Conservation (phyloP, 2,888 invertebrate genomes). For the Eudasyphora cyanicolor region DNA sequence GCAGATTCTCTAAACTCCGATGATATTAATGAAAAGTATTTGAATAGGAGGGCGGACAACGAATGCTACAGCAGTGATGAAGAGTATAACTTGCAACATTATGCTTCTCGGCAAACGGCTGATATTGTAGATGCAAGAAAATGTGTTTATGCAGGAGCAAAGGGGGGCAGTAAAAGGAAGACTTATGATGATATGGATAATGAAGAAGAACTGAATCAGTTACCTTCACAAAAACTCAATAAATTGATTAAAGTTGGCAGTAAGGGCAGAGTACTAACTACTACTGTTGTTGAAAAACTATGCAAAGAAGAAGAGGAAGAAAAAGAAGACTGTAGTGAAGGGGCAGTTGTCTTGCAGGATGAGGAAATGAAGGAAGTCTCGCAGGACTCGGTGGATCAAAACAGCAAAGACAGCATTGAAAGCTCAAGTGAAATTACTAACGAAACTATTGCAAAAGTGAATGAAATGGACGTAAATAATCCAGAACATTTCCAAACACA, state of each 20-base stretch:
- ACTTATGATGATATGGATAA: slow-evolving; percentile 1
- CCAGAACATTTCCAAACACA: neutral
- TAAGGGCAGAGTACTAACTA: slow-evolving; percentile 34
- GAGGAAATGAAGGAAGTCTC: neutral
- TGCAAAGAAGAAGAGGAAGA: neutral
- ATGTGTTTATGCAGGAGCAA: slow-evolving; percentile 24
- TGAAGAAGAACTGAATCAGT: slow-evolving; percentile 32
- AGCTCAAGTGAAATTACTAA: neutral
- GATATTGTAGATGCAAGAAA: slow-evolving; percentile 62
- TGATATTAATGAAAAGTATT: slow-evolving; percentile 67
- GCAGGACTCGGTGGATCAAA: neutral
- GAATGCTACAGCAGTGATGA: slow-evolving; percentile 51
- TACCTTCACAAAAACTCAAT: slow-evolving; percentile 41
- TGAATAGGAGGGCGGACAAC: slow-evolving; percentile 34
- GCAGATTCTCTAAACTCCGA: slow-evolving; percentile 44
- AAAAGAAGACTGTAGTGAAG: neutral
- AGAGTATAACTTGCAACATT: slow-evolving; percentile 47
- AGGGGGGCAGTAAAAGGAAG: neutral
- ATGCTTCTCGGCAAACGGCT: slow-evolving; percentile 14
- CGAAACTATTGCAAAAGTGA: no score
- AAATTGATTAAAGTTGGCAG: slow-evolving; percentile 43
- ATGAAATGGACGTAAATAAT: neutral
- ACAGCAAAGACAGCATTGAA: neutral
- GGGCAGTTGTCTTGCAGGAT: neutral
- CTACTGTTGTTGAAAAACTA: slow-evolving; percentile 38